A percentile compares a stretch with the other conserved stretches of the same genome.
Evolutionary conservation across 2,797 vertebrate species (phyloP).

Genomic region (Eutrigla gurnardus): DNA sequence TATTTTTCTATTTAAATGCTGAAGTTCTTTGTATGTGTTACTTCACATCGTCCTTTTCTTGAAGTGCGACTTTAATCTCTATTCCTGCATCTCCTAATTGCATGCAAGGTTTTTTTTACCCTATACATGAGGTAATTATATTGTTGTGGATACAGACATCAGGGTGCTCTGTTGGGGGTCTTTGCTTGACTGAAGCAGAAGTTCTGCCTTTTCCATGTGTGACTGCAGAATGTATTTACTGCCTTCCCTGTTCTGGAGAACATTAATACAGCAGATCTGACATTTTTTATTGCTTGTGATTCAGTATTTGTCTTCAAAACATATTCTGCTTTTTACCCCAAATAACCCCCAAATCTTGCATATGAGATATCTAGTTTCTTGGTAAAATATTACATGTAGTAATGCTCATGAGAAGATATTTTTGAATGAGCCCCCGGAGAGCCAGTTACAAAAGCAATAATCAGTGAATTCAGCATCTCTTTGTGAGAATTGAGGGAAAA

Average conservation of each 20-base stretch:
- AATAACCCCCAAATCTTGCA: not conserved
- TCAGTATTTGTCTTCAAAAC: not conserved
- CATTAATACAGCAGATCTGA: not conserved
- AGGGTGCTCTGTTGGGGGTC: not conserved
- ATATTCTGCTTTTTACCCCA: not conserved
- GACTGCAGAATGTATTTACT: not conserved
- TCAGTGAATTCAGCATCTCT: constrained; percentile 7
- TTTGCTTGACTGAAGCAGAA: not conserved
- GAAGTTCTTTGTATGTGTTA: not conserved
- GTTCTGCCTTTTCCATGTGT: not conserved
- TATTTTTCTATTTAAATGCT: not conserved
- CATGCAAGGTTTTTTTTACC: not conserved
- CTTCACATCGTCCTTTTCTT: not conserved
- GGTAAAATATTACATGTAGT: not conserved
- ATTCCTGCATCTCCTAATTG: not conserved
- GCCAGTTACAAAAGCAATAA: not conserved
- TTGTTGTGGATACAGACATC: not conserved
- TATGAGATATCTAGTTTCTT: not conserved
- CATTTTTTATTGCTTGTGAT: not conserved
- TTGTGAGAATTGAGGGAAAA: constrained; percentile 8
- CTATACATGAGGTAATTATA: not conserved
- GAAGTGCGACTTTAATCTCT: not conserved
- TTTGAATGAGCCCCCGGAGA: constrained; percentile 3
- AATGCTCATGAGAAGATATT: constrained; percentile 17
- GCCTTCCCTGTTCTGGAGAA: not conserved